Evolutionary conservation across 2,113 vertebrate genomes (phyloP).

Genomic region (Leptodactylus fuscus): DNA sequence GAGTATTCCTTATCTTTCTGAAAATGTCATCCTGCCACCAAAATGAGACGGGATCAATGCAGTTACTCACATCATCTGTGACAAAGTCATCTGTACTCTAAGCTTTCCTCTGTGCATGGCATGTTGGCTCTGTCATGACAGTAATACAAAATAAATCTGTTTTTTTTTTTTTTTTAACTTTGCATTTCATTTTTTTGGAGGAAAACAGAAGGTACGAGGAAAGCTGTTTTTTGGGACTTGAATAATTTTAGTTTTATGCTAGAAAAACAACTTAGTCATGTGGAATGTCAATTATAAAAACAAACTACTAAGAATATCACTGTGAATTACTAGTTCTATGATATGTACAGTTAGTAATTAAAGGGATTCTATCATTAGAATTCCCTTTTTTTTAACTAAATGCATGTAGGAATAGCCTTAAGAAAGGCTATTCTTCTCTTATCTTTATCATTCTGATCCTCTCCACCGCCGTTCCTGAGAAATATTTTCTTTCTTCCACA

Average conservation of each 20-base stretch:
- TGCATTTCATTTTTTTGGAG: slow-evolving; percentile 1
- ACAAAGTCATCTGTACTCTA: background rate
- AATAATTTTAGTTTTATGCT: background rate
- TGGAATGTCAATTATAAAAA: background rate
- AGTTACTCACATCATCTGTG: slow-evolving; percentile 16
- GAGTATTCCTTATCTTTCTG: slow-evolving; percentile 29
- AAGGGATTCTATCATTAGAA: too few relatives aligned
- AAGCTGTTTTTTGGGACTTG: slow-evolving; percentile 3
- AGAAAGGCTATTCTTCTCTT: too few relatives aligned
- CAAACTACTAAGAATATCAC: background rate
- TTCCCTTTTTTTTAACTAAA: too few relatives aligned
- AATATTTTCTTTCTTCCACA: too few relatives aligned
- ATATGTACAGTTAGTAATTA: too few relatives aligned
- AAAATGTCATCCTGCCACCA: slow-evolving; percentile 39
- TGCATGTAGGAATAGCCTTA: too few relatives aligned
- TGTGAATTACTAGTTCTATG: background rate
- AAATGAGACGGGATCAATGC: slow-evolving; percentile 18
- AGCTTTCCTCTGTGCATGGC: background rate
- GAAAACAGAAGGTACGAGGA: slow-evolving; percentile 7
- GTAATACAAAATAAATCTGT: background rate
- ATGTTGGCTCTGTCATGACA: background rate
- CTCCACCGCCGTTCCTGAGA: too few relatives aligned
- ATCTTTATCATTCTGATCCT: too few relatives aligned
- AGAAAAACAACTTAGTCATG: slow-evolving; percentile 14
- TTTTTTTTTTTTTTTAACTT: slow-evolving; percentile 1